Evolutionary conservation across 2,797 vertebrate genomes (phyloP).

Genomic region (Echeneis naucrates): DNA sequence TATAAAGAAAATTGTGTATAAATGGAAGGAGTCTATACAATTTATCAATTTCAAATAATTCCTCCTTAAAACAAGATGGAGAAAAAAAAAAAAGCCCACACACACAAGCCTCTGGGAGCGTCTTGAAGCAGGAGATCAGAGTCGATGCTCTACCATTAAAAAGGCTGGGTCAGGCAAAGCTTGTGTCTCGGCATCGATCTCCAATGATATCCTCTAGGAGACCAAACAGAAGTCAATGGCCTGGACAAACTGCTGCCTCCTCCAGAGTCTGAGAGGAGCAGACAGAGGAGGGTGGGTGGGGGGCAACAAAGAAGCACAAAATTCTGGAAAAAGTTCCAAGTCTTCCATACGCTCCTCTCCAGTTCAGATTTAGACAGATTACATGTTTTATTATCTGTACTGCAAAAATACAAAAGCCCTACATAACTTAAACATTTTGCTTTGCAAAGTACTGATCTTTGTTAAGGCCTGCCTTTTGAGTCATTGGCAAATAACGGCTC

Average conservation of each 20-base stretch:
- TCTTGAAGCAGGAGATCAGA: conserved; percentile 58
- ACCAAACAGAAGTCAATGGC: conserved; percentile 57
- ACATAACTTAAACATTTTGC: neutral
- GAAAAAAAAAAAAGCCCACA: neutral
- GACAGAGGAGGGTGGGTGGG: conserved; percentile 9
- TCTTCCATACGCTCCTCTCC: neutral
- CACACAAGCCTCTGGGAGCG: conserved; percentile 37
- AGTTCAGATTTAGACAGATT: neutral
- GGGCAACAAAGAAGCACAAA: conserved; percentile 4
- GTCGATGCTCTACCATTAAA: conserved; percentile 34
- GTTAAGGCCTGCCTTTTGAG: neutral
- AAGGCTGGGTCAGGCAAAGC: conserved; percentile 54
- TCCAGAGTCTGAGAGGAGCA: conserved; percentile 34
- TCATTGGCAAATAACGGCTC: neutral
- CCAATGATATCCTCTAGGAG: conserved; percentile 54
- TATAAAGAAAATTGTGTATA: neutral
- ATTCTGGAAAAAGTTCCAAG: neutral
- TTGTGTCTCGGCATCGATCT: conserved; percentile 61
- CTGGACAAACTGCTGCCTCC: conserved; percentile 41
- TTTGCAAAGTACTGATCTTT: neutral
- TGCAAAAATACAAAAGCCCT: neutral
- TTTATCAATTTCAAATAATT: neutral
- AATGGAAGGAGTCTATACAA: too few relatives aligned
- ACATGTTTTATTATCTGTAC: neutral
- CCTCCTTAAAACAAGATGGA: neutral